Evolutionary conservation across 2,888 invertebrate species (phyloP), one percentile per base, ranked within the genome.

Genomic region (Tenthredo amoena): DNA sequence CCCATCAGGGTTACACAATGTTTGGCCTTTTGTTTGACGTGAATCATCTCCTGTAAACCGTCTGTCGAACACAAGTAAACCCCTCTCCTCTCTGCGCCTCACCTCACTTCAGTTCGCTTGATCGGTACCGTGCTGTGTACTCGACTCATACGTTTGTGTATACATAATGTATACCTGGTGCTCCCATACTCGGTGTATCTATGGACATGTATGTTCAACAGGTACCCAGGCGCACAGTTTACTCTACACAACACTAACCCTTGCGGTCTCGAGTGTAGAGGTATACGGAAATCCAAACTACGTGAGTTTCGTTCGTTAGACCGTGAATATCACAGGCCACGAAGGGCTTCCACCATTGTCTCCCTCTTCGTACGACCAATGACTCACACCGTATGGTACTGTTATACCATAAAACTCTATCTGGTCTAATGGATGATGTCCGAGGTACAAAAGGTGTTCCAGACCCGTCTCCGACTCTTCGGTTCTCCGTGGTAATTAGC

Each of bases 11-110:
- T 89, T 89, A 88, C 87, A 89, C 88, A 88, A 89, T 91, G 90
- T 91, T 90, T 88, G 88, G 90, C 87, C 92, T 92, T 92, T 92
- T 92, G 92, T 92, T 92, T 91, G 90, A 90, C 89, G 89, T 92
- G 92, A 92, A 91, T 92, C 92, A 89, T 88, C 87, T 83, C 86
- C 88, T 87, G 87, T 86, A 88, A 87, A 87, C 87, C 86, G 86
- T 84, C 43, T 83, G 83, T 83, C 83, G 50, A 83, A 83, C 83
- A 83, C 71, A 83, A 26, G 68, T 50, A 50, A 68, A 50, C 71
- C 83, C 18, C 68, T 34, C 81, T 43, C 31, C 34, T 68, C 79
- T 9, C 21, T 5, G 1, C 37, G 10, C 55, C 62, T 15, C 62
- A 10, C 40, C 15, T 21, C 55, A 77, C 76, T 50, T 76, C 34